These are phyloP conservation scores for Lucinisca nassula DNA, from an alignment of 2,888 invertebrate species.

Conservation along the genomic window DNA sequence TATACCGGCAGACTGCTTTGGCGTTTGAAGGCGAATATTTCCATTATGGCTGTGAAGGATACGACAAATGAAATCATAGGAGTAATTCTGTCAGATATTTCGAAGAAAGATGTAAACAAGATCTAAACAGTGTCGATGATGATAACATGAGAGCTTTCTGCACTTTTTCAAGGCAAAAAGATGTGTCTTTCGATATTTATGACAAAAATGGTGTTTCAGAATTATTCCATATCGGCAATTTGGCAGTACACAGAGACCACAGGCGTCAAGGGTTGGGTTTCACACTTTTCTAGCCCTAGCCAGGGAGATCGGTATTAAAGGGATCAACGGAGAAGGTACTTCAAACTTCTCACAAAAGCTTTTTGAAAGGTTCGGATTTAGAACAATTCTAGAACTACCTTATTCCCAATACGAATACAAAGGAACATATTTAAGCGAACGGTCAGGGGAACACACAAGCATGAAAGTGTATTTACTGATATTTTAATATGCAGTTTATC, in stretches of 20 bases:
- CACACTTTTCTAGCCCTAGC: not conserved
- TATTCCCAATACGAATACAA: not conserved
- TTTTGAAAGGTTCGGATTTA: not conserved
- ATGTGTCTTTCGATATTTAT: not conserved
- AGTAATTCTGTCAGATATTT: not conserved
- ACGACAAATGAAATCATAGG: not conserved
- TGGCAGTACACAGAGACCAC: not conserved
- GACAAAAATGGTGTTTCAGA: not conserved
- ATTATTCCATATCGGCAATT: not conserved
- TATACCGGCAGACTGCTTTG: not conserved
- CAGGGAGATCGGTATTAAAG: not conserved
- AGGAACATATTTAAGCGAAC: not conserved
- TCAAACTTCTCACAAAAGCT: not conserved
- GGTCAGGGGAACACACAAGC: not conserved
- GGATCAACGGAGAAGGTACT: not conserved
- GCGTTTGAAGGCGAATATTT: not conserved
- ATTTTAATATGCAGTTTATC: too few species aligned
- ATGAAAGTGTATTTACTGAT: not conserved
- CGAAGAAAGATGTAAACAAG: not conserved
- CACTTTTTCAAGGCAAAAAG: not conserved
- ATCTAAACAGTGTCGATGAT: not conserved
- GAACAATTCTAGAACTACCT: not conserved
- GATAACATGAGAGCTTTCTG: not conserved
- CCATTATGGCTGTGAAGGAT: not conserved
- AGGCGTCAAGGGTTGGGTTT: not conserved